Conservation (phyloP, 2,888 invertebrate species). For the Campaea margaritaria region DNA sequence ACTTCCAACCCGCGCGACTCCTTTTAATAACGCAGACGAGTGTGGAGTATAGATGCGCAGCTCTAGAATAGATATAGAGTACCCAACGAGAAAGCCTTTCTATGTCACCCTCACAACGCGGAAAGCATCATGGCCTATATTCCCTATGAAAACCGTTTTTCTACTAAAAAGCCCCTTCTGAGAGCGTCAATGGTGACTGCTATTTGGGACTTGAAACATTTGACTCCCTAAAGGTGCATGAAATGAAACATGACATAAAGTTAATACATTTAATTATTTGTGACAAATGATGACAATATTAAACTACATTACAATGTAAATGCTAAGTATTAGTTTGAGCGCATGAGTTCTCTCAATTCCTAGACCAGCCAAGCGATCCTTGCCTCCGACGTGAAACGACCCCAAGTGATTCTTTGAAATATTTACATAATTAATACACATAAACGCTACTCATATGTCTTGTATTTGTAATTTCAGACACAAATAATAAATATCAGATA, state of each 20-base stretch:
- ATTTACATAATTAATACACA: slow-evolving; percentile 56
- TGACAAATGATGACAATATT: slow-evolving; percentile 79
- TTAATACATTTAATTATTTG: slow-evolving; percentile 80
- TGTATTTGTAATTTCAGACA: slow-evolving; percentile 19
- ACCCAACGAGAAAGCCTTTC: slow-evolving; percentile 72
- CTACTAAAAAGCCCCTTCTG: slow-evolving; percentile 54
- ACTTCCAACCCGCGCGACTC: slow-evolving; percentile 41
- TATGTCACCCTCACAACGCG: slow-evolving; percentile 69
- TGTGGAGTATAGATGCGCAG: slow-evolving; percentile 43
- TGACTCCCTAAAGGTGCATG: slow-evolving; percentile 16
- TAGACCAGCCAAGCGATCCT: slow-evolving; percentile 76
- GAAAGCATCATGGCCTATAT: slow-evolving; percentile 71
- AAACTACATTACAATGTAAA: slow-evolving; percentile 66
- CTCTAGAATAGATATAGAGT: slow-evolving; percentile 46
- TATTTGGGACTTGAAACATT: slow-evolving; percentile 13
- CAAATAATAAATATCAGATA: slow-evolving; percentile 10
- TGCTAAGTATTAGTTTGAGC: slow-evolving; percentile 77
- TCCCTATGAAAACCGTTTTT: slow-evolving; percentile 72
- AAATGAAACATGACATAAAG: slow-evolving; percentile 51
- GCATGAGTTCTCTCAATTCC: slow-evolving; percentile 82
- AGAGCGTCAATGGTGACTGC: slow-evolving; percentile 14
- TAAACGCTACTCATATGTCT: slow-evolving; percentile 27
- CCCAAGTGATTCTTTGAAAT: slow-evolving; percentile 51
- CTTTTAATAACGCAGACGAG: slow-evolving; percentile 65
- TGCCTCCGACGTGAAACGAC: slow-evolving; percentile 53